Percentiles rank a stretch among this genome's conserved stretches.
Conservation (phyloP, 2,113 vertebrate species). For the Zeus faber region DNA sequence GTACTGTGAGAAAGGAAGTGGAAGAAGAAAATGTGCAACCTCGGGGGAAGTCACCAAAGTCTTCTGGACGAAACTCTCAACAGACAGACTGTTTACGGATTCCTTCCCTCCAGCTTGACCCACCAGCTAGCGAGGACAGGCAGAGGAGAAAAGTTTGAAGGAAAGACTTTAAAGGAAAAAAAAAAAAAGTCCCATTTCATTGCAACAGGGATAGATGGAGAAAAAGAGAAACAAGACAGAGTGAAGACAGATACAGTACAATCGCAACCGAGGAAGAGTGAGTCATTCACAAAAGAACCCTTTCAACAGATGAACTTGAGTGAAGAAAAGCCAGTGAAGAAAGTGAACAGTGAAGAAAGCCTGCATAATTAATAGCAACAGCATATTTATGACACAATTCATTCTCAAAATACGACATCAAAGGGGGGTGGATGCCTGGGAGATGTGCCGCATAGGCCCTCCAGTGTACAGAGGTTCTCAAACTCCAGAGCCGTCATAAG, state of each 20-base stretch:
- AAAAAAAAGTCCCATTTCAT: constrained; percentile 42
- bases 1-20: constrained; percentile 24
- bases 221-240: constrained; percentile 5
- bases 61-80: constrained; percentile 95
- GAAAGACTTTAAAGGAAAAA: constrained; percentile 53
- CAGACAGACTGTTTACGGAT: constrained; percentile 81
- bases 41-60: constrained; percentile 92
- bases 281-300: background rate
- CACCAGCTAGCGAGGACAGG: constrained; percentile 63
- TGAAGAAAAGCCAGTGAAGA: constrained; percentile 20
- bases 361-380: background rate
- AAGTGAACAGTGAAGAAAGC: background rate
- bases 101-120: constrained; percentile 80
- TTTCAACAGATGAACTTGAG: background rate
- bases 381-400: background rate
- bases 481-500: background rate
- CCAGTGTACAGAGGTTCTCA: too few relatives aligned
- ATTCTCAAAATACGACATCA: background rate
- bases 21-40: constrained; percentile 84
- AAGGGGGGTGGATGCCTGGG: background rate
- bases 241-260: background rate
- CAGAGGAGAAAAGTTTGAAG: constrained; percentile 35
- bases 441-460: too few relatives aligned
- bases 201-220: constrained; percentile 10
- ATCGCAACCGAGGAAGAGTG: background rate